phyloP scores from a whole-genome alignment of 2,797 vertebrate species.

The Enteromius viviparus region DNA sequence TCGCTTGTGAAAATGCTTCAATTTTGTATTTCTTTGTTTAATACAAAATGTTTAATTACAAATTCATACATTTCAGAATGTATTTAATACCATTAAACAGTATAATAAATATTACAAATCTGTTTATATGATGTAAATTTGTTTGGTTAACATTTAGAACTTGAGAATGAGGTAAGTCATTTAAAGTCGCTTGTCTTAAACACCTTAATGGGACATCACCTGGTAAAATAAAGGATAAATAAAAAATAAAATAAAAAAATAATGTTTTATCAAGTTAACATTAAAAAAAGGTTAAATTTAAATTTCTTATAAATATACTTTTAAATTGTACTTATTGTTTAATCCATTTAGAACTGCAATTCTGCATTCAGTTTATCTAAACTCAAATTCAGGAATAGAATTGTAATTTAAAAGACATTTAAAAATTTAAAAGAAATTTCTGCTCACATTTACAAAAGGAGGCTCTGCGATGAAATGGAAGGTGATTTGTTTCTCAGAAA shows the following conservation, averaged over 20 bases:
- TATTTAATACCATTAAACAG: background rate
- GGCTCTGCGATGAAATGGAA: background rate
- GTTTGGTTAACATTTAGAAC: background rate
- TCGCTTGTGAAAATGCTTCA: background rate
- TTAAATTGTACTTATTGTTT: background rate
- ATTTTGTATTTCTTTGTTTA: background rate
- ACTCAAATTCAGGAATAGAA: background rate
- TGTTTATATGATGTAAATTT: background rate
- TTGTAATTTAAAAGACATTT: constrained; percentile 3
- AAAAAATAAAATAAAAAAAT: no score
- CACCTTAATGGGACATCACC: no score
- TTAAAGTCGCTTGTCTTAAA: background rate
- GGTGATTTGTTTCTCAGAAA: background rate
- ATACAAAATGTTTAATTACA: background rate
- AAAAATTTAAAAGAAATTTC: no score
- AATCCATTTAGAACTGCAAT: background rate
- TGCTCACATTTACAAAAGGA: no score
- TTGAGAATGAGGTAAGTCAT: background rate
- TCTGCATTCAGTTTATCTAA: background rate
- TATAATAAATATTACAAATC: background rate
- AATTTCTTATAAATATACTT: background rate
- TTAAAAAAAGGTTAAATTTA: background rate
- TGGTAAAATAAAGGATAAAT: no score
- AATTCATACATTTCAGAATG: background rate
- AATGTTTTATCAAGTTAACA: background rate